Conservation (phyloP, 2,797 vertebrate genomes). For the Alosa sapidissima region DNA sequence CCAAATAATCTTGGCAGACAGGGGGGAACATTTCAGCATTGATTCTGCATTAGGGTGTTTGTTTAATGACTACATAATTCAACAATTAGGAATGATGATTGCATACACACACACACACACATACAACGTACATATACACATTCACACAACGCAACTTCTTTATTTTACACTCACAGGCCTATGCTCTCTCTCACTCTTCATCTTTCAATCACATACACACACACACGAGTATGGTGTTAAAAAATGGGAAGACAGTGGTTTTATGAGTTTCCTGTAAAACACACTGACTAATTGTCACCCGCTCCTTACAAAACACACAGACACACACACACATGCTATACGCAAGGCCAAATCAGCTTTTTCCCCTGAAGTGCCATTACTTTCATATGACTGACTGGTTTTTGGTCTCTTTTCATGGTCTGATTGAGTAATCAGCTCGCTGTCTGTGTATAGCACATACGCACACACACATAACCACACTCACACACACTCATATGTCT, state of each 20-base stretch:
- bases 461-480: neutral
- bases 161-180: too few species aligned
- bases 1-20: too few species aligned
- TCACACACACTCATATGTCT: neutral
- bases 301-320: neutral
- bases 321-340: neutral
- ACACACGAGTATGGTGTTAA: neutral
- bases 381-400: neutral
- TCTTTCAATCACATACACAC: neutral
- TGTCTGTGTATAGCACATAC: neutral
- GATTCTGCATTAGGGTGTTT: too few species aligned
- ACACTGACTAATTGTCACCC: neutral
- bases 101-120: neutral
- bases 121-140: neutral
- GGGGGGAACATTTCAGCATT: too few species aligned
- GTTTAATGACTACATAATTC: too few species aligned
- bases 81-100: too few species aligned
- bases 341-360: neutral
- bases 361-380: neutral
- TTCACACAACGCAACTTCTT: neutral
- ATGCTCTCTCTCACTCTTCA: too few species aligned
- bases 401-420: neutral
- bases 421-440: slow-evolving; percentile 12
- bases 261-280: neutral
- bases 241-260: neutral